These are phyloP conservation scores for Psilanteris sp. DNA, from an alignment of 1,140 invertebrate genomes.

Conservation along the genomic window DNA sequence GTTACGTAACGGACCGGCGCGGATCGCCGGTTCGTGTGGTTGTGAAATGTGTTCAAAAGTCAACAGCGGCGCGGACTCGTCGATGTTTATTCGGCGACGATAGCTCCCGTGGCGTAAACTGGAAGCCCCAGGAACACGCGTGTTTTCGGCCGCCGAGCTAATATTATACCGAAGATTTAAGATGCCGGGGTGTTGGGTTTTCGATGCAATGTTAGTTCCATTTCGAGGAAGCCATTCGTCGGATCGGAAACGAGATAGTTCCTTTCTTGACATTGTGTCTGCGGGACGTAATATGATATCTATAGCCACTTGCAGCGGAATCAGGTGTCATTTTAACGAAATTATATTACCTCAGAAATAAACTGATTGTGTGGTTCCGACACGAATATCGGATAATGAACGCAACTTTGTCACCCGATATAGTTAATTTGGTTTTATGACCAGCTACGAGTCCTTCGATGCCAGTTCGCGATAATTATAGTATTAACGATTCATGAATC, in stretches of 20 bases:
- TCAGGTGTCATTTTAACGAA: conserved; percentile 44
- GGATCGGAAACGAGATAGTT: conserved; percentile 55
- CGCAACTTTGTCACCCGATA: conserved; percentile 8
- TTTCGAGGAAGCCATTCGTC: conserved; percentile 45
- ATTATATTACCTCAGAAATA: conserved; percentile 16
- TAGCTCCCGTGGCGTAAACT: conserved; percentile 19
- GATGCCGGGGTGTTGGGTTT: conserved; percentile 31
- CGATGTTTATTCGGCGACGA: conserved; percentile 25
- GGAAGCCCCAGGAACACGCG: conserved; percentile 23
- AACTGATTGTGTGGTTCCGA: conserved; percentile 35
- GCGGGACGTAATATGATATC: conserved; percentile 37
- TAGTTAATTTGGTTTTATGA: no score
- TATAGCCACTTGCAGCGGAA: conserved; percentile 7
- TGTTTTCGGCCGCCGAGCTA: conserved; percentile 34
- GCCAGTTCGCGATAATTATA: no score
- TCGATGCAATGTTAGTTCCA: conserved; percentile 32
- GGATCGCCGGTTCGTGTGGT: no score
- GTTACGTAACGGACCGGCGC: not conserved
- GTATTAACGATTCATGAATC: no score
- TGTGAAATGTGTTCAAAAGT: no score
- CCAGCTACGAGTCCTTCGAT: no score
- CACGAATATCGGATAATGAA: conserved; percentile 4
- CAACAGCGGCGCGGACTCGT: conserved; percentile 2
- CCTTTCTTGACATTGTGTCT: conserved; percentile 38
- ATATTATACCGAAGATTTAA: conserved; percentile 47